These are phyloP conservation scores for Leucopsar rothschildi DNA, from an alignment of 2,113 vertebrate species.

Conservation along the genomic window DNA sequence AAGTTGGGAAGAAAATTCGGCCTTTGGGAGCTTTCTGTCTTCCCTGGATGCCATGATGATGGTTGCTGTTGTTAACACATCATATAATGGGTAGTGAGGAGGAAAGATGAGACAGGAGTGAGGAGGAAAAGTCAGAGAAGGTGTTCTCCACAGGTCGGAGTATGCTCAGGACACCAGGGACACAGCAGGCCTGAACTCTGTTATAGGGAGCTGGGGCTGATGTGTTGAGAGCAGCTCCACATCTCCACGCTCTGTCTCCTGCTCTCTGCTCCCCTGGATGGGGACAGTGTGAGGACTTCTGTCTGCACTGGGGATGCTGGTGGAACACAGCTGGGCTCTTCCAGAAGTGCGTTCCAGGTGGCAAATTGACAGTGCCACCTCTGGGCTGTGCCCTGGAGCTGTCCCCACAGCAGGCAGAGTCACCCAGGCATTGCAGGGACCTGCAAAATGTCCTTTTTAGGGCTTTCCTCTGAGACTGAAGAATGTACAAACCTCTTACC, in stretches of 20 bases:
- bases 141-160: not conserved
- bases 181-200: not conserved
- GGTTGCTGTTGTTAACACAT: not conserved
- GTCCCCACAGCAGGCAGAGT: not conserved
- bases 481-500: not conserved
- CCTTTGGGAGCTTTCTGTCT: not conserved
- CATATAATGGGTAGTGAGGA: not conserved
- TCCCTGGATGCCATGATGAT: not conserved
- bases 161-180: rapidly evolving
- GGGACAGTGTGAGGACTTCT: not conserved
- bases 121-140: not conserved
- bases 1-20: not conserved
- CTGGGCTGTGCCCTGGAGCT: not conserved
- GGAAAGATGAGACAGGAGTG: not conserved
- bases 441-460: not conserved
- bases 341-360: not conserved
- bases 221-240: not conserved
- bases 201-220: not conserved
- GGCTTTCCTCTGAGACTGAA: not conserved
- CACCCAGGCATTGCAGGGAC: not conserved
- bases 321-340: not conserved
- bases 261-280: not conserved
- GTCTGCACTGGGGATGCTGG: rapidly evolving
- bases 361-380: not conserved
- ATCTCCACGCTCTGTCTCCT: not conserved